Evolutionary conservation across 2,797 vertebrate genomes (phyloP).

Genomic region (Antennarius maculatus): DNA sequence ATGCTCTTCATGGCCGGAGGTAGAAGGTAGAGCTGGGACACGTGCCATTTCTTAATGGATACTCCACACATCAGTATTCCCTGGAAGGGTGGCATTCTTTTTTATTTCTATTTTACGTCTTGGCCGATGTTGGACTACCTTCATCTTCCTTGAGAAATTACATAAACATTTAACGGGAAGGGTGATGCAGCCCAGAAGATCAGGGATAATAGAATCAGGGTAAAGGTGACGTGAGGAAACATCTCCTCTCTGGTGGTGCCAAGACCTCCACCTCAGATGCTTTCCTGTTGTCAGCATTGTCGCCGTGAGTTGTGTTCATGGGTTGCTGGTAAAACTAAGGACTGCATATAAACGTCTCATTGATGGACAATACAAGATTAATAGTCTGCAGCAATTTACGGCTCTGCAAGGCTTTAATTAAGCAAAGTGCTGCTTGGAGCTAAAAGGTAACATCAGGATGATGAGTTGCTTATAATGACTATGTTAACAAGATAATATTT

Average conservation of each 20-base stretch:
- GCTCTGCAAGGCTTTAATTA: neutral
- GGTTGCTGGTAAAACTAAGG: neutral
- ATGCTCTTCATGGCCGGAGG: slow-evolving; percentile 54
- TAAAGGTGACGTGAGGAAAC: neutral
- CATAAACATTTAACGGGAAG: neutral
- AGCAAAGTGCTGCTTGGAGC: slow-evolving; percentile 15
- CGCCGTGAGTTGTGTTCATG: neutral
- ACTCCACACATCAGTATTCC: slow-evolving; percentile 51
- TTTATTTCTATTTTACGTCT: slow-evolving; percentile 10
- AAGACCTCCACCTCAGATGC: neutral
- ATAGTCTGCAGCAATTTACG: neutral
- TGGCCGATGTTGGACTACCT: slow-evolving; percentile 4
- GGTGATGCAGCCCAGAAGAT: neutral
- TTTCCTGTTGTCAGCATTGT: slow-evolving; percentile 1
- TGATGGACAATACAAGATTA: neutral
- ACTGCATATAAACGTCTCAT: neutral
- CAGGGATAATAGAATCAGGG: neutral
- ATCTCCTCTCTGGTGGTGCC: neutral
- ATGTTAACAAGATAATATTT: neutral
- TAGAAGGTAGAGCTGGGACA: slow-evolving; percentile 34
- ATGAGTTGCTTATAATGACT: neutral
- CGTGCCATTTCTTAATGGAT: slow-evolving; percentile 69
- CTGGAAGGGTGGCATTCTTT: slow-evolving; percentile 12
- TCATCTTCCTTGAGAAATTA: slow-evolving; percentile 4
- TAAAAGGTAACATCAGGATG: slow-evolving; percentile 4